Evolutionary conservation across 2,888 invertebrate species (phyloP).

Genomic region (Baronia brevicornis): DNA sequence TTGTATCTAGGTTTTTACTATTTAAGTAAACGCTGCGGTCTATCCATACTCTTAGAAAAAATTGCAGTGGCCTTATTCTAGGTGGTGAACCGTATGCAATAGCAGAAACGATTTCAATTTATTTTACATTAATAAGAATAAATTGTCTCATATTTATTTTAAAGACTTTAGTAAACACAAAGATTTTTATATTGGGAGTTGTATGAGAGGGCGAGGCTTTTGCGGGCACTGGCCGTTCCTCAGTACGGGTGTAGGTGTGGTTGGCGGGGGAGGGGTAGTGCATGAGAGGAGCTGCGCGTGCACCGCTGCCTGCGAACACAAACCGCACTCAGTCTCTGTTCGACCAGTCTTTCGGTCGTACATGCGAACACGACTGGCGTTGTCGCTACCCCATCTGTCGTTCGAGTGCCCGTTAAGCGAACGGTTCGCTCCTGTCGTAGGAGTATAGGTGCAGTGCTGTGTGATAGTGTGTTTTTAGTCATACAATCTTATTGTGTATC

Average conservation of each 20-base stretch:
- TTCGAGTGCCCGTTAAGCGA: slow-evolving; percentile 60
- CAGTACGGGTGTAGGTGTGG: slow-evolving; percentile 23
- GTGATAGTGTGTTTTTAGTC: slow-evolving; percentile 72
- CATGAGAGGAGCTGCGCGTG: slow-evolving; percentile 40
- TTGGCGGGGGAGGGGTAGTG: slow-evolving; percentile 31
- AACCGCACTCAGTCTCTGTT: slow-evolving; percentile 62
- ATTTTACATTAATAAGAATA: too few species aligned
- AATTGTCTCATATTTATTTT: too few species aligned
- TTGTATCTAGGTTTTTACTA: too few species aligned
- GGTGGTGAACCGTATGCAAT: too few species aligned
- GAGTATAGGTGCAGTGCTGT: slow-evolving; percentile 68
- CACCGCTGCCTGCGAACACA: slow-evolving; percentile 24
- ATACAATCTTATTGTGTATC: slow-evolving; percentile 68
- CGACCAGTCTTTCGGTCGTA: slow-evolving; percentile 65
- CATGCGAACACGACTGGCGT: slow-evolving; percentile 44
- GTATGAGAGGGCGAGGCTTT: slow-evolving; percentile 36
- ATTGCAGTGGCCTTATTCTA: too few species aligned
- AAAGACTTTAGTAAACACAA: slow-evolving; percentile 38
- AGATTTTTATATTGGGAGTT: slow-evolving; percentile 50
- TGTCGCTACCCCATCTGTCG: slow-evolving; percentile 58
- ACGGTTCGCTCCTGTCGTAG: slow-evolving; percentile 54
- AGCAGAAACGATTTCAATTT: too few species aligned
- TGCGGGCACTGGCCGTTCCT: slow-evolving; percentile 25
- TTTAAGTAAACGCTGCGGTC: too few species aligned
- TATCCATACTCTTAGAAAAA: too few species aligned